Conservation (phyloP, 2,888 invertebrate genomes). For the Eucera pruinosa region DNA sequence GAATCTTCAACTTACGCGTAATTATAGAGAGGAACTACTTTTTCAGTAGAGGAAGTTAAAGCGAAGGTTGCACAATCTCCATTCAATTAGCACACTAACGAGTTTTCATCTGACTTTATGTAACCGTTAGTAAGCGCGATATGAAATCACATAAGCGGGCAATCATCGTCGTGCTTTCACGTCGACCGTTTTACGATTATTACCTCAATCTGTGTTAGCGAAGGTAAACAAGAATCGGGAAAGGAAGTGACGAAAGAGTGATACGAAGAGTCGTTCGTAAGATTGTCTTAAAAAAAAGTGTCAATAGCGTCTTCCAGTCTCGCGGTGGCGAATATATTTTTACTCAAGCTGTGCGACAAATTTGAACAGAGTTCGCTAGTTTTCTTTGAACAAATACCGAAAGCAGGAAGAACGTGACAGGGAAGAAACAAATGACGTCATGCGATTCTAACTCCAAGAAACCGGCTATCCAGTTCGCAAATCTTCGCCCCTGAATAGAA, state of each 20-base stretch:
- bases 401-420: constrained; percentile 43
- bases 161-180: constrained; percentile 44
- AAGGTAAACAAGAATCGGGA: constrained; percentile 6
- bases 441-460: constrained; percentile 25
- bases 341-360: constrained; percentile 19
- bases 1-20: neutral
- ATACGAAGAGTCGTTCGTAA: neutral
- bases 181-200: constrained; percentile 49
- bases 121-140: constrained; percentile 38
- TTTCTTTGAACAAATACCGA: constrained; percentile 23
- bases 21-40: constrained; percentile 4
- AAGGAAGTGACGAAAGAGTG: neutral
- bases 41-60: constrained; percentile 17
- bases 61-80: constrained; percentile 23
- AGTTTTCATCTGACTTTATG: constrained; percentile 42
- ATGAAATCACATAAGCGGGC: constrained; percentile 32
- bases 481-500: constrained; percentile 63
- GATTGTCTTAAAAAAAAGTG: constrained; percentile 2
- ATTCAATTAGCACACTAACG: constrained; percentile 28
- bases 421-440: constrained; percentile 23
- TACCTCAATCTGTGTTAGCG: neutral
- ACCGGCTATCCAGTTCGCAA: constrained; percentile 44
- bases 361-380: constrained; percentile 6
- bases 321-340: constrained; percentile 7
- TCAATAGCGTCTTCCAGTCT: neutral